A percentile compares a stretch with the other conserved stretches of the same genome.
phyloP scores from a whole-genome alignment of 2,888 invertebrate species.

The Slavum lentiscoides region DNA sequence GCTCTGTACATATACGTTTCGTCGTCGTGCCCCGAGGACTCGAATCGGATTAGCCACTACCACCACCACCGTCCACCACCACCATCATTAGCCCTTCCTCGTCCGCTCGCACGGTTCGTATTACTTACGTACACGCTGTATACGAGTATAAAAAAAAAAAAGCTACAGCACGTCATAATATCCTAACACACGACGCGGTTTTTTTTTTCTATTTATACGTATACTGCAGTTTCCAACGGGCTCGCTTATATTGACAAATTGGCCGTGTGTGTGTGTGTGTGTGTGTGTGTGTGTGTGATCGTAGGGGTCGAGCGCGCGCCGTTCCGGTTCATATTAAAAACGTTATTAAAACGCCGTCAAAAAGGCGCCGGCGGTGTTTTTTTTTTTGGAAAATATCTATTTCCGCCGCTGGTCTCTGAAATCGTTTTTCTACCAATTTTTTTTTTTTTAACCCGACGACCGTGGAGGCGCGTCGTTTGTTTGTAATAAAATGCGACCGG shows the following conservation, averaged over 20 bases:
- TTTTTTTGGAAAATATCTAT: background rate
- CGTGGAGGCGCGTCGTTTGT: too few species aligned
- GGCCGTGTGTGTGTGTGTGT: constrained; percentile 26
- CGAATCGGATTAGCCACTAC: constrained; percentile 47
- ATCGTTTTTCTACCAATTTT: background rate
- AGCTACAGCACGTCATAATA: too few species aligned
- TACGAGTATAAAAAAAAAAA: too few species aligned
- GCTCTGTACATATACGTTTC: background rate
- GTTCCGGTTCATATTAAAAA: constrained; percentile 47
- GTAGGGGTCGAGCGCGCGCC: constrained; percentile 18
- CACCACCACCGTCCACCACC: background rate
- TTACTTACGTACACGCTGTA: too few species aligned
- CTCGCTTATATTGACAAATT: constrained; percentile 45
- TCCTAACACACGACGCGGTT: too few species aligned
- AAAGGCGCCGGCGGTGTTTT: background rate
- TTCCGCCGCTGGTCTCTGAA: background rate
- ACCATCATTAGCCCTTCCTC: too few species aligned
- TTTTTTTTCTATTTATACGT: background rate
- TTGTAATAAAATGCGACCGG: too few species aligned
- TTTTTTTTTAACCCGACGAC: too few species aligned
- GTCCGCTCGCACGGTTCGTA: too few species aligned
- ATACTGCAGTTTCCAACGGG: background rate
- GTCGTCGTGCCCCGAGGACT: constrained; percentile 44
- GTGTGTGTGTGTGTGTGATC: too few species aligned
- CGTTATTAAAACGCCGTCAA: constrained; percentile 30